Evolutionary conservation across 2,797 vertebrate genomes (phyloP).

Genomic region (Lophius americanus): DNA sequence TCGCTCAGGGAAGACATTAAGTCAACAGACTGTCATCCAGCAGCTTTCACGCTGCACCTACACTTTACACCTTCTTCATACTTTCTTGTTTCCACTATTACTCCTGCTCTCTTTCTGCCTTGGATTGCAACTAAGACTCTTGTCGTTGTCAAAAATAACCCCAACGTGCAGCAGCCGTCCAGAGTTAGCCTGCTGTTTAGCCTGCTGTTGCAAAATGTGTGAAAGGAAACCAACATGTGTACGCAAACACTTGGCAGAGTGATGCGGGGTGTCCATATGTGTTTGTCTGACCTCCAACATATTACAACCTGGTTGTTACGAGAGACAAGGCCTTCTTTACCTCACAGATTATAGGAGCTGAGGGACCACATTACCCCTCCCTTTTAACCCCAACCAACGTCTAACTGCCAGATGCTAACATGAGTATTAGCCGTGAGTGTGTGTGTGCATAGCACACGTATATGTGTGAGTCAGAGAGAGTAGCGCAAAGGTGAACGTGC

Average conservation of each 20-base stretch:
- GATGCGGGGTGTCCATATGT: slow-evolving; percentile 22
- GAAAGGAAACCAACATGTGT: slow-evolving; percentile 49
- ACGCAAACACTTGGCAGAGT: slow-evolving; percentile 36
- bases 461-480: slow-evolving; percentile 36
- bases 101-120: slow-evolving; percentile 1
- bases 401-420: slow-evolving; percentile 67
- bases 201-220: slow-evolving; percentile 32
- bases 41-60: slow-evolving; percentile 23
- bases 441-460: slow-evolving; percentile 21
- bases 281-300: slow-evolving; percentile 49
- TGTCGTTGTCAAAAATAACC: slow-evolving; percentile 42
- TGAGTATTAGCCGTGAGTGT: slow-evolving; percentile 48
- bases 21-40: slow-evolving; percentile 60
- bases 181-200: slow-evolving; percentile 38
- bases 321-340: slow-evolving; percentile 66
- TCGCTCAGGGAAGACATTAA: slow-evolving; percentile 54
- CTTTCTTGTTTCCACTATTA: slow-evolving; percentile 24
- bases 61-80: slow-evolving; percentile 34
- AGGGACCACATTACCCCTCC: slow-evolving; percentile 65
- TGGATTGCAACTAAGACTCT: background rate
- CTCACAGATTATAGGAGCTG: slow-evolving; percentile 71
- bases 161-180: slow-evolving; percentile 15
- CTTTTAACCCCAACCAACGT: slow-evolving; percentile 30
- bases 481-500: slow-evolving; percentile 50
- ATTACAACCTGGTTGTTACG: slow-evolving; percentile 68